Evolutionary conservation across 2,797 vertebrate genomes (phyloP).

Genomic region (Helarctos malayanus): DNA sequence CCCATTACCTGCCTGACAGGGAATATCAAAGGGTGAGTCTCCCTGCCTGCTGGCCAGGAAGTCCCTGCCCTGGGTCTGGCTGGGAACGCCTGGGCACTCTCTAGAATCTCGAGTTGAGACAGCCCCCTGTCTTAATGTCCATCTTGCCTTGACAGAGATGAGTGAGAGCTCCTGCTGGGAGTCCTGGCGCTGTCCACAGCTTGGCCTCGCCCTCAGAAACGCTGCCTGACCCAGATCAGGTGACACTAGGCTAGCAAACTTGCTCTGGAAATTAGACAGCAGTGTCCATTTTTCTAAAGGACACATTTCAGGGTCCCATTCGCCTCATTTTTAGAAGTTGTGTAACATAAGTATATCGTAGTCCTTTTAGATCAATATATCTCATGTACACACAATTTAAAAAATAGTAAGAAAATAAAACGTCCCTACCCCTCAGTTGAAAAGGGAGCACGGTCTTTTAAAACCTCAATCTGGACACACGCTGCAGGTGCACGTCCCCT

Average conservation of each 20-base stretch:
- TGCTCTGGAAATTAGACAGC: neutral
- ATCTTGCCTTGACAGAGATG: neutral
- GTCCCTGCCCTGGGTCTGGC: neutral
- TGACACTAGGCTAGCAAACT: neutral
- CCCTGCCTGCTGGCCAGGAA: neutral
- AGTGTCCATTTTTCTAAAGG: neutral
- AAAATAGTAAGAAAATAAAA: neutral
- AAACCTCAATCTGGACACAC: neutral
- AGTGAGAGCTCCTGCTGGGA: accelerated
- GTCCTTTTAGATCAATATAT: neutral
- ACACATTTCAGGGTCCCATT: neutral
- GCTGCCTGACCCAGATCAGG: neutral
- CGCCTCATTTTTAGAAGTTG: neutral
- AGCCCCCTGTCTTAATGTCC: accelerated
- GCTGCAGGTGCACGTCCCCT: neutral
- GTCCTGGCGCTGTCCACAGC: accelerated
- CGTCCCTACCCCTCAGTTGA: neutral
- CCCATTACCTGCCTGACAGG: slow-evolving; percentile 89
- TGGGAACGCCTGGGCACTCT: accelerated
- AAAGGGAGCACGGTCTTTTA: neutral
- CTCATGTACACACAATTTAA: neutral
- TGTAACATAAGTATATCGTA: neutral
- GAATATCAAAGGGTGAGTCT: neutral
- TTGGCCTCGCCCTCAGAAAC: neutral
- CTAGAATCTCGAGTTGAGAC: neutral